These are phyloP conservation scores for Pheucticus melanocephalus DNA, from an alignment of 2,113 vertebrate genomes.

Conservation along the genomic window DNA sequence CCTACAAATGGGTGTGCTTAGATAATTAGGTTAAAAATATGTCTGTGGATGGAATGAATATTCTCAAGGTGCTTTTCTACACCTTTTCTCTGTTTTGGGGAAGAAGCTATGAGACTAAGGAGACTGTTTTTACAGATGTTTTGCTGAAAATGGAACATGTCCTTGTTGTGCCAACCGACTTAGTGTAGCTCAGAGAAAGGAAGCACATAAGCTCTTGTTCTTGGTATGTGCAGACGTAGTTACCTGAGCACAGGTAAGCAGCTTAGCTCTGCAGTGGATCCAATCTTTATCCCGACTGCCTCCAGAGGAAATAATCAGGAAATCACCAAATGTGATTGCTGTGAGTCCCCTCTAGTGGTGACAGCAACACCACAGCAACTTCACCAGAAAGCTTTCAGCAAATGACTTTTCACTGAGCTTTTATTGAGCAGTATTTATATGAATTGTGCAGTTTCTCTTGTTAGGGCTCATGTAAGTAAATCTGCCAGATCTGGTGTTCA, in stretches of 20 bases:
- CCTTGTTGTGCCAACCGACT: neutral
- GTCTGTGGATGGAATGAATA: neutral
- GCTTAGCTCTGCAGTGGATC: neutral
- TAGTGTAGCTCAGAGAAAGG: neutral
- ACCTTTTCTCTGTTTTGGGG: neutral
- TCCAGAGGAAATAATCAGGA: neutral
- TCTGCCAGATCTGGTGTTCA: neutral
- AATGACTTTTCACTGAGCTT: neutral
- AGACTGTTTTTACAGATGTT: neutral
- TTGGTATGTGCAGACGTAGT: neutral
- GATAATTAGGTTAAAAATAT: neutral
- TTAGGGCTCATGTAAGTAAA: neutral
- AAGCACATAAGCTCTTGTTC: neutral
- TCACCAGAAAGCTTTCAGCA: neutral
- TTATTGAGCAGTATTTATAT: neutral
- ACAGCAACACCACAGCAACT: neutral
- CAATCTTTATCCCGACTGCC: neutral
- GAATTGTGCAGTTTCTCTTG: neutral
- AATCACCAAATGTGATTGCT: neutral
- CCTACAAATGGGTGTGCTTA: neutral
- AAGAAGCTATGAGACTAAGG: neutral
- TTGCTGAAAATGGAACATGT: neutral
- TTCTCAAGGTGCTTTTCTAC: neutral
- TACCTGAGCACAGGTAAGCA: constrained; percentile 6
- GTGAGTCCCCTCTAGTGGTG: constrained; percentile 55